Percentiles rank a stretch among this genome's conserved stretches.
Evolutionary conservation across 2,113 vertebrate species (phyloP).

Genomic region (Chloebia gouldiae): DNA sequence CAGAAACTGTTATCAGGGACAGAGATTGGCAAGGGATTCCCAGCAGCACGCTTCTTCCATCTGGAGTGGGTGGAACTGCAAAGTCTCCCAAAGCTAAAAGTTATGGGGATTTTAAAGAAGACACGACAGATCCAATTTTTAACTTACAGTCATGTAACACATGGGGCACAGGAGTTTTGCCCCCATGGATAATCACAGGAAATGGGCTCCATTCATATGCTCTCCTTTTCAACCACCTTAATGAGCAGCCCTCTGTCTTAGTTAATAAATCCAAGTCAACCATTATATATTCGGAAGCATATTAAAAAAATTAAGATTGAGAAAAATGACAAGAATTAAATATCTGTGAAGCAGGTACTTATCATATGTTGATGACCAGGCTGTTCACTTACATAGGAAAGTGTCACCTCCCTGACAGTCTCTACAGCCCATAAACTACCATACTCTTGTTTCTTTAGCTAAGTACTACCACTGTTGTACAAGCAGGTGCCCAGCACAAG

Average conservation of each 20-base stretch:
- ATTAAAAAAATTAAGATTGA: background rate
- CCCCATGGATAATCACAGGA: background rate
- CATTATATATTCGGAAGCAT: background rate
- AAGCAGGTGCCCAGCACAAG: background rate
- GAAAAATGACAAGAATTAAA: background rate
- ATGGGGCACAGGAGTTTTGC: background rate
- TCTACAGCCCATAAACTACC: background rate
- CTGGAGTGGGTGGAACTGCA: background rate
- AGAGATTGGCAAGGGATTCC: constrained; percentile 6
- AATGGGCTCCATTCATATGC: background rate
- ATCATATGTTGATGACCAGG: background rate
- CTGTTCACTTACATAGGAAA: background rate
- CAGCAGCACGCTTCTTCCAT: background rate
- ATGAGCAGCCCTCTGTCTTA: background rate
- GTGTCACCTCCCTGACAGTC: background rate
- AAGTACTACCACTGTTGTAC: accelerated
- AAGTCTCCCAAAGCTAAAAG: background rate
- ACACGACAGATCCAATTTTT: background rate
- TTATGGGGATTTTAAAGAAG: background rate
- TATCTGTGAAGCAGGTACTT: background rate
- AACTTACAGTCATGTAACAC: background rate
- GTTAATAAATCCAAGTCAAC: background rate
- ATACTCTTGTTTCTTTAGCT: background rate
- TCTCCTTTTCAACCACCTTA: background rate
- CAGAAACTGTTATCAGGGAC: background rate